These are phyloP conservation scores for Polydrusus pterygomalis DNA, from an alignment of 2,888 invertebrate species.

Conservation along the genomic window DNA sequence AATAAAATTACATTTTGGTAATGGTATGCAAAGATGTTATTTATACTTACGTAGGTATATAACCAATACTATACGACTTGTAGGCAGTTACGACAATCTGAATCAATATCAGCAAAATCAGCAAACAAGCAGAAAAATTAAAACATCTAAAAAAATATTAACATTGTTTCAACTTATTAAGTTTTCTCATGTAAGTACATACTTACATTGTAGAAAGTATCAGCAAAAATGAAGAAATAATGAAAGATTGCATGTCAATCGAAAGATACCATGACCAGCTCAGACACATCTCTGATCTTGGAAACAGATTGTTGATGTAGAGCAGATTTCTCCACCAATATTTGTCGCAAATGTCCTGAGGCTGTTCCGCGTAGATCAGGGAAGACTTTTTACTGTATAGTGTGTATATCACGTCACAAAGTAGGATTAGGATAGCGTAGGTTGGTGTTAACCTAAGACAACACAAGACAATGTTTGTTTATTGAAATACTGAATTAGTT, in stretches of 20 bases:
- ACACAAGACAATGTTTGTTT: too few species aligned
- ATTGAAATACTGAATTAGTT: too few species aligned
- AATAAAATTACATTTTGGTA: too few species aligned
- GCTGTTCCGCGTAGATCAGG: conserved; percentile 68
- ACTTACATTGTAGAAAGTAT: conserved; percentile 72
- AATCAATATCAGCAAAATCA: conserved; percentile 64
- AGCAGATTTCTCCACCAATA: conserved; percentile 75
- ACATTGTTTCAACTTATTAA: too few species aligned
- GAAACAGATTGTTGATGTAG: conserved; percentile 73
- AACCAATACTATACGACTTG: conserved; percentile 68
- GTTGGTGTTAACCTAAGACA: conserved; percentile 71
- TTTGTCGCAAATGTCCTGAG: conserved; percentile 70
- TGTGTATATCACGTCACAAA: conserved; percentile 69
- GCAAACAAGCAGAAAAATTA: conserved; percentile 64
- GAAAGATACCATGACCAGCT: conserved; percentile 75
- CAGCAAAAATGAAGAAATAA: conserved; percentile 68
- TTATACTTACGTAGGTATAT: conserved; percentile 72
- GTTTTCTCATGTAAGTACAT: too few species aligned
- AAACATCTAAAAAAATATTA: conserved; percentile 67
- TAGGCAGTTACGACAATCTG: conserved; percentile 68
- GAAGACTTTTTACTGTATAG: conserved; percentile 69
- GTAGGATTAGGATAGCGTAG: conserved; percentile 70
- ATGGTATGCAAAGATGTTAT: too few species aligned
- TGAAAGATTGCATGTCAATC: conserved; percentile 73
- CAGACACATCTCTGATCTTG: conserved; percentile 72